Percentiles rank a stretch among this genome's conserved stretches.
Conservation (phyloP, 2,113 vertebrate genomes). For the Diphyllodes magnificus region DNA sequence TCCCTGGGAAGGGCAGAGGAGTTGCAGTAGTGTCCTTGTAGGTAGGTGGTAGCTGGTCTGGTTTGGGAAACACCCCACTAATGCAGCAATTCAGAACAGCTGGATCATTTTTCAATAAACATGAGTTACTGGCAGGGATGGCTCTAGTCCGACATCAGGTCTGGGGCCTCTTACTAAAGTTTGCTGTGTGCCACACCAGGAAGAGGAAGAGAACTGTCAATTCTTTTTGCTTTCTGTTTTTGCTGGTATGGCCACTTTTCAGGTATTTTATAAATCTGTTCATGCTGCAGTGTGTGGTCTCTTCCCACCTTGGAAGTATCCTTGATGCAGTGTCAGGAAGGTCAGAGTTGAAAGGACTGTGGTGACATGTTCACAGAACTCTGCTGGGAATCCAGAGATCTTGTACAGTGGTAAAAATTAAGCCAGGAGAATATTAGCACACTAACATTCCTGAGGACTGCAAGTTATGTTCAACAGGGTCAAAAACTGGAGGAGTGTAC, state of each 20-base stretch:
- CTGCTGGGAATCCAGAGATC: neutral
- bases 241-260: neutral
- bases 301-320: neutral
- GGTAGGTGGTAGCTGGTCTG: neutral
- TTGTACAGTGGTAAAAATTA: neutral
- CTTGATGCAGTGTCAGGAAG: neutral
- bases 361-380: neutral
- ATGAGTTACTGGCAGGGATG: neutral
- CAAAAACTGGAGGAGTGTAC: neutral
- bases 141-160: rapidly evolving
- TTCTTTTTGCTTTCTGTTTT: neutral
- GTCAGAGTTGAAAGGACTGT: neutral
- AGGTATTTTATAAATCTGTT: neutral
- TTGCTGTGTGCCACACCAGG: neutral
- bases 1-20: neutral
- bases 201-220: neutral
- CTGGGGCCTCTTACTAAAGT: neutral
- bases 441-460: neutral
- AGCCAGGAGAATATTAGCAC: neutral
- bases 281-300: neutral
- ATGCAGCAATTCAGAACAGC: neutral
- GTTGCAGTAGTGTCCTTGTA: neutral
- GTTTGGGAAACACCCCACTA: neutral
- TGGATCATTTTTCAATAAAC: neutral
- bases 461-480: neutral